Conservation (phyloP, 2,888 invertebrate genomes). For the Lamellibrachia satsuma region DNA sequence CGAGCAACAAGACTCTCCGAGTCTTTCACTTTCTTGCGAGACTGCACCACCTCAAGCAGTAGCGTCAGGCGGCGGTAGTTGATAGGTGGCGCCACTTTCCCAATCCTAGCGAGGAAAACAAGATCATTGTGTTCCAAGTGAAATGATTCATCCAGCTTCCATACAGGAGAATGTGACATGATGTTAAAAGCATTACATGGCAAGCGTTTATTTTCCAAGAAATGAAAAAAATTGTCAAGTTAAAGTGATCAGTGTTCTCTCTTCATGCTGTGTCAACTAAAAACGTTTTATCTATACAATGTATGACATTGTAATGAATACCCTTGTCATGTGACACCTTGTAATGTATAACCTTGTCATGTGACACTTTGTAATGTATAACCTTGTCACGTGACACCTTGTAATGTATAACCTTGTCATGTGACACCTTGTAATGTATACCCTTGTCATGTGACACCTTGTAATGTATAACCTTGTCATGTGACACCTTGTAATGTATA, state of each 20-base stretch:
- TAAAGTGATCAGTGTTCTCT: neutral
- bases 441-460: neutral
- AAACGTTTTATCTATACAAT: neutral
- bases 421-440: no score
- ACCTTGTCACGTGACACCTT: neutral
- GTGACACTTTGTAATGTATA: neutral
- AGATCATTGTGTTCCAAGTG: neutral
- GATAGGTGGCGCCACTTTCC: slow-evolving; percentile 17
- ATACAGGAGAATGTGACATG: neutral
- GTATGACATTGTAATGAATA: neutral
- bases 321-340: neutral
- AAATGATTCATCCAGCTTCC: neutral
- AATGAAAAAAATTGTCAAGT: neutral
- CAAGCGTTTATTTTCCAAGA: neutral
- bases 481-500: neutral
- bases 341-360: neutral
- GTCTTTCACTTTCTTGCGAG: slow-evolving; percentile 79
- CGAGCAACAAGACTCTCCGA: slow-evolving; percentile 76
- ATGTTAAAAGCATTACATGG: neutral
- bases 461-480: neutral
- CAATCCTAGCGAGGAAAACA: neutral
- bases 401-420: neutral
- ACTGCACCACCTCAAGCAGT: slow-evolving; percentile 84
- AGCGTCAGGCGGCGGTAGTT: slow-evolving; percentile 74
- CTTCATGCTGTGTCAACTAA: neutral